Base-by-base conservation (phyloP, 2,113 vertebrate genomes). In the Casuarius casuarius region DNA sequence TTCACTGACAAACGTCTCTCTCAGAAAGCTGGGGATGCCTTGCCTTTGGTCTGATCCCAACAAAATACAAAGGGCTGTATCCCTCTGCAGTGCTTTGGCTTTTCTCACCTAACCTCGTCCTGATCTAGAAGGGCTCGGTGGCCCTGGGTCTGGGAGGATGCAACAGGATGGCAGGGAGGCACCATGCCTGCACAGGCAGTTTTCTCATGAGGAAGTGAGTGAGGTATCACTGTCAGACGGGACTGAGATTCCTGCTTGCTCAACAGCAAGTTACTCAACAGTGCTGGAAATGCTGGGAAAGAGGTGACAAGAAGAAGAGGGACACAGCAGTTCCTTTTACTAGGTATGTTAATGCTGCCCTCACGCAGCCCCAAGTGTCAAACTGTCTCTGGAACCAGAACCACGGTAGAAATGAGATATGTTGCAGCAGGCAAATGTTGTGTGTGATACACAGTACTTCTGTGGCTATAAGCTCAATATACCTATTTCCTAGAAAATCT, bases 81-180 rank as follows among this genome's bases (percentile, higher is more conserved):
- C 17, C 8, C 42, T 14, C 61, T 49, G 14, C 28, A 22, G 58
- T 4, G 56, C 22, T 31, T 13, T 72, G 65, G 31, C 42, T 85
- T 14, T 48, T n/a, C 62, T 18, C 56, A 33, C 5, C 9, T 28
- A 29, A 31, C 44, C 52, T 44, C 51, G 6, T 6, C 11, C 29
- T 54, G 4, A 28, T 29, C 48, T 1, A 21, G 42, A 52, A 49
- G 17, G 35, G 33, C 81, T 84, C 42, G 13, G 75, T 22, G 18
- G 18, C 46, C 15, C 2, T 1, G 15, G 4, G 19, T 22, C n/a
- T 38, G 31, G 10, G 25, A 52, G 33, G 48, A 16, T 31, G 22
- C 44, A 28, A 0, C 12, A 17, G 25, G 31, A n/a, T 59, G 22
- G 6, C n/a, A 23, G 46, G 12, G 0, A 0, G 44, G 23, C 44